Evolutionary conservation across 2,797 vertebrate genomes (phyloP), one percentile per base, ranked within the genome.

Genomic region (Amphiprion clarkii): DNA sequence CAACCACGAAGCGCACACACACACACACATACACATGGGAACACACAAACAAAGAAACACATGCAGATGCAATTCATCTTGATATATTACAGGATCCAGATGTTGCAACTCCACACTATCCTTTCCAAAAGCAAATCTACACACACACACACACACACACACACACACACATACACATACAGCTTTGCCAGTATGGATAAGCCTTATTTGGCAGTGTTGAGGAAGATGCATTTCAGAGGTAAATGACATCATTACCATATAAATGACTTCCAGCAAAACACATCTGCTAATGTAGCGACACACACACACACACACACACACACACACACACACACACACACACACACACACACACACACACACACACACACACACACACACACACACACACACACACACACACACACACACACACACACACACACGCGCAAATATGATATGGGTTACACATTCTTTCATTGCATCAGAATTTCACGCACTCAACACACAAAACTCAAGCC

Each of bases 181-280:
- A 66, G 56, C 65, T 74, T 66, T 82, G 84, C 79, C 84, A 84
- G 86, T 86, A 81, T 87, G 88, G 86, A 90, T 89, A 93, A 93
- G 86, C 86, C 88, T 79, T 88, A 85, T 94, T 93, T 91, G 89
- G 90, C 89, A 88, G 91, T 84, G 86, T 82, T 92, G 91, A 92
- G 84, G 89, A 91, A 93, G 92, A 95, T 92, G 93, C 94, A 94
- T 95, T 94, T 93, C 93, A 91, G 92, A 91, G 90, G 92, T 93
- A 95, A 95, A 95, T 94, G 90, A 94, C 93, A 94, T 93, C 93
- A 95, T 95, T 95, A 95, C 89, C 95, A 95, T 95, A 95, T 95
- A 95, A 95, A 95, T 95, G 91, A 95, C 93, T 95, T 94, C 88
- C 84, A 90, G 89, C 90, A 88, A 90, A 93, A 95, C 92, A 93